These are phyloP conservation scores for Rhabdornis inornatus DNA, from an alignment of 2,113 vertebrate genomes.

Conservation along the genomic window DNA sequence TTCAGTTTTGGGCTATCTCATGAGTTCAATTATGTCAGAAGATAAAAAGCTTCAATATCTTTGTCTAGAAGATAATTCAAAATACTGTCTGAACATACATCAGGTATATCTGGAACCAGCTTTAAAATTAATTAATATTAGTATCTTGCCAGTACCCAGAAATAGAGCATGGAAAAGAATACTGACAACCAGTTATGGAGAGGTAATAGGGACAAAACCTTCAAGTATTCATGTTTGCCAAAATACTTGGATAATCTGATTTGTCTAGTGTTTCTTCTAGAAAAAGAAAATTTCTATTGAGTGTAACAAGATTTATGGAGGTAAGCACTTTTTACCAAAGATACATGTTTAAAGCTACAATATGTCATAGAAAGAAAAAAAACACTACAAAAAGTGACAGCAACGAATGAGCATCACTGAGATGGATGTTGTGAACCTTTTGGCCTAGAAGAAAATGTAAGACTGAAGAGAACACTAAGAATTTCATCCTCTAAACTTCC, in stretches of 20 bases:
- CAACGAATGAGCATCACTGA: background rate
- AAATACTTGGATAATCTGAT: background rate
- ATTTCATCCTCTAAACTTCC: background rate
- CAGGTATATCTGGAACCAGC: background rate
- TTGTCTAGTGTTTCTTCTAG: background rate
- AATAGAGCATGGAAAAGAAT: background rate
- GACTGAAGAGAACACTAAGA: constrained; percentile 4
- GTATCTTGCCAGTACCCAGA: background rate
- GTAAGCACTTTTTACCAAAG: background rate
- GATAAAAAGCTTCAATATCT: background rate
- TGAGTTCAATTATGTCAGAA: background rate
- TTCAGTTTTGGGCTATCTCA: background rate
- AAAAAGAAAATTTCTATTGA: background rate
- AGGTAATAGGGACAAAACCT: background rate
- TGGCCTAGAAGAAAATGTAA: background rate
- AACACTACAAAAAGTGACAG: background rate
- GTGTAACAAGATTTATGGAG: background rate
- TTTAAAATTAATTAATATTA: background rate
- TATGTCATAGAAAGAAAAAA: background rate
- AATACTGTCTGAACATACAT: background rate
- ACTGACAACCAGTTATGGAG: background rate
- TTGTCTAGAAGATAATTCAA: background rate
- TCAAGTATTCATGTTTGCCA: background rate
- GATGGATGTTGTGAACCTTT: background rate
- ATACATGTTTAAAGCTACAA: background rate